A percentile compares a stretch with the other conserved stretches of the same genome.
Evolutionary conservation across 2,888 invertebrate genomes (phyloP).

Genomic region (Phorcus lineatus): DNA sequence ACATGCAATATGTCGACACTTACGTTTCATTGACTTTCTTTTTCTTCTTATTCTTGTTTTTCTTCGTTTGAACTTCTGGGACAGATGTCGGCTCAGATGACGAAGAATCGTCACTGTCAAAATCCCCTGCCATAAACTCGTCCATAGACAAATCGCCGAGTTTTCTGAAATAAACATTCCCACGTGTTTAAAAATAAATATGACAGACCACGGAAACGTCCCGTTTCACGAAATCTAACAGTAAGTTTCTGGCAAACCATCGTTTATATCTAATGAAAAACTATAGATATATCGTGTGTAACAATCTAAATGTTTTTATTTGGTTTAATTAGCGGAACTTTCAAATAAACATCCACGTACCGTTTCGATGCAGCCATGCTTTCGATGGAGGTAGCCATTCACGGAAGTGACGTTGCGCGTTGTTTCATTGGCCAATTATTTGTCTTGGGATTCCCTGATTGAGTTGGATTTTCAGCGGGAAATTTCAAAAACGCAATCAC

Average conservation of each 20-base stretch:
- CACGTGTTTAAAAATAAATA: neutral
- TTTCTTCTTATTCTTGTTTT: conserved; percentile 28
- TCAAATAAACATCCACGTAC: conserved; percentile 24
- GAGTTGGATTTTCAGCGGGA: no score
- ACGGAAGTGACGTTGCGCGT: conserved; percentile 27
- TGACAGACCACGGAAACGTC: no score
- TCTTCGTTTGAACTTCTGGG: conserved; percentile 35
- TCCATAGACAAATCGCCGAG: conserved; percentile 56
- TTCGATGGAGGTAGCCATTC: conserved; percentile 48
- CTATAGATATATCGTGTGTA: no score
- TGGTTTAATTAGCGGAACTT: no score
- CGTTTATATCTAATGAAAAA: neutral
- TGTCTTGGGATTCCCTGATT: neutral
- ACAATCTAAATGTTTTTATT: no score
- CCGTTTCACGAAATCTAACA: no score
- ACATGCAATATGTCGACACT: neutral
- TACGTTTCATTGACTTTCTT: conserved; percentile 1
- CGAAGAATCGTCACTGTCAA: conserved; percentile 42
- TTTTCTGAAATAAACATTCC: conserved; percentile 42
- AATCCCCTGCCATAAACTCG: conserved; percentile 55
- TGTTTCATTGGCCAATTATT: neutral
- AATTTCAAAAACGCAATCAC: no score
- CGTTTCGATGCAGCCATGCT: conserved; percentile 52
- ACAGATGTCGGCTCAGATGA: conserved; percentile 15
- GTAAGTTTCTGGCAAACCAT: no score